Evolutionary conservation across 2,797 vertebrate species (phyloP), one percentile per base, ranked within the genome.

Genomic region (Sebastes kiyomatsui): DNA sequence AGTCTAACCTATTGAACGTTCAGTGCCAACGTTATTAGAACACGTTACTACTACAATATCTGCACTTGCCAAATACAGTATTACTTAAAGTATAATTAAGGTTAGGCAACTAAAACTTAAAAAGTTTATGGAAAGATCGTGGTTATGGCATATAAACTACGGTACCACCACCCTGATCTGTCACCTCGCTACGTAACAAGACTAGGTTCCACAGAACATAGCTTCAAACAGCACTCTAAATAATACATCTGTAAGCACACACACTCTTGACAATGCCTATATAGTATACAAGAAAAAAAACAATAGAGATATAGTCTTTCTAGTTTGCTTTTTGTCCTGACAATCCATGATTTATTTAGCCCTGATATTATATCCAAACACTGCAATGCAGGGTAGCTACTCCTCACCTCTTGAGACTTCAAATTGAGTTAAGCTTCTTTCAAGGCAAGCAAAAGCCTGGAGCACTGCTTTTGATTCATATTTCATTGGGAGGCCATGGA

Each of bases 351-450:
- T 87, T 81, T 82, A 80, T 81, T 69, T 46, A 62, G 20, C 60
- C 32, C 55, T 46, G 59, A 78, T 75, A 65, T 83, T 76, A 82
- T 58, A 87, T 71, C 65, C 75, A 85, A 81, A 85, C 71, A 75
- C 74, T 87, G 83, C 83, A 81, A 70, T 75, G 77, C 81, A 82
- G 84, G 65, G 55, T 8, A 65, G 77, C 74, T 22, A 71, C 75
- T 76, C 69, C 23, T 74, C 42, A 11, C 70, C 67, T 87, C 82
- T 73, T 7, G 65, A 88, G 79, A 87, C 72, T 77, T 86, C 25
- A 62, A 80, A 90, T 61, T 82, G 81, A 92, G 81, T 88, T 78
- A 80, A 90, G 72, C 73, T 75, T 83, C 86, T 89, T 81, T 89
- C 73, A 90, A 91, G 66, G 84, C 6, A 56, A 83, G 78, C 33